Percentiles rank a stretch among this genome's conserved stretches.
phyloP scores from a whole-genome alignment of 2,888 invertebrate species.

The Eledona agricola region DNA sequence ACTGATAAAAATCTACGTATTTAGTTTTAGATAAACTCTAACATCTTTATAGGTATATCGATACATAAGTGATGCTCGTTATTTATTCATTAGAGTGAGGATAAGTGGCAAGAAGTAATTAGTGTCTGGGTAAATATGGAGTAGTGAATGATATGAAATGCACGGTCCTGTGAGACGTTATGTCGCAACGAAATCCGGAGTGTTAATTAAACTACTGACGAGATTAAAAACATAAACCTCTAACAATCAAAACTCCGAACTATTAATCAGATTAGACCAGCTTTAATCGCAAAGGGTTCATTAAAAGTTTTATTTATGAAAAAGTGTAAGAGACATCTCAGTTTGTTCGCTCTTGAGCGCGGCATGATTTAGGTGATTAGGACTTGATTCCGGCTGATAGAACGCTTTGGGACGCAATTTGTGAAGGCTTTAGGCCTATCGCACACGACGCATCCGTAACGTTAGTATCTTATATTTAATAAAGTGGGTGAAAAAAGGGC shows the following conservation, averaged over 20 bases:
- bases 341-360: conserved; percentile 9
- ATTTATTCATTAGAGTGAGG: conserved; percentile 22
- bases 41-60: too few relatives aligned
- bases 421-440: conserved; percentile 16
- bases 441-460: conserved; percentile 4
- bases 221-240: conserved; percentile 25
- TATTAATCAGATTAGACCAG: conserved; percentile 21
- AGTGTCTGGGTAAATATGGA: too few relatives aligned
- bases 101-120: too few relatives aligned
- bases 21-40: too few relatives aligned
- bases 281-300: conserved; percentile 27
- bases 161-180: too few relatives aligned
- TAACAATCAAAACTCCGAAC: conserved; percentile 23
- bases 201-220: conserved; percentile 24
- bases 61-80: too few relatives aligned
- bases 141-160: too few relatives aligned
- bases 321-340: conserved; percentile 14
- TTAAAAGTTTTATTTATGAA: conserved; percentile 34
- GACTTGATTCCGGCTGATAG: conserved; percentile 8
- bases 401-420: conserved; percentile 22
- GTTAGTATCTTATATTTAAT: conserved; percentile 20
- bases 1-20: too few relatives aligned
- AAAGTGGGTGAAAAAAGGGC: conserved; percentile 7
- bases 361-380: conserved; percentile 27
- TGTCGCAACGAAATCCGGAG: too few relatives aligned